Evolutionary conservation across 1,140 invertebrate species (phyloP).

Genomic region (Pseudomyrmex cubaensis): DNA sequence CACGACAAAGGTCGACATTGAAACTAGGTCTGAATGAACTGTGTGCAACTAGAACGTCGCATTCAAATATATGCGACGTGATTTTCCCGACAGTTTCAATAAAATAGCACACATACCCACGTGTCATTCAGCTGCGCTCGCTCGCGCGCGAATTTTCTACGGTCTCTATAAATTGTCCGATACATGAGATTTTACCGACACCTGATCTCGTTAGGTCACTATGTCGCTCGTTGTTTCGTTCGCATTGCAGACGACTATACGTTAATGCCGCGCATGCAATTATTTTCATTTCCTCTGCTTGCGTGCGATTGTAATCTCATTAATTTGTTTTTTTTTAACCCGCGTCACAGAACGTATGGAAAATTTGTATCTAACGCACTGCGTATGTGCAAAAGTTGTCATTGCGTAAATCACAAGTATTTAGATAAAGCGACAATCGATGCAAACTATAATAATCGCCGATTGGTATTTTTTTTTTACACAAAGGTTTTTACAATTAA

Average conservation of each 20-base stretch:
- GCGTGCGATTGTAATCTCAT: neutral
- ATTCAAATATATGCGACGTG: constrained; percentile 64
- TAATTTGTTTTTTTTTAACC: neutral
- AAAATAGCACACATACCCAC: constrained; percentile 53
- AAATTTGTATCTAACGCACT: neutral
- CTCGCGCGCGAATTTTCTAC: neutral
- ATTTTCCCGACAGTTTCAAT: constrained; percentile 65
- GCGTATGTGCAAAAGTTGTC: too few relatives aligned
- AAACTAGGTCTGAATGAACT: constrained; percentile 48
- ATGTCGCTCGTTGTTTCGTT: constrained; percentile 17
- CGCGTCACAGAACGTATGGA: neutral
- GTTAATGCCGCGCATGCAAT: neutral
- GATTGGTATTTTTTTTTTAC: neutral
- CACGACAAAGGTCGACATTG: constrained; percentile 69
- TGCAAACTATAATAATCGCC: neutral
- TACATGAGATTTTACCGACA: constrained; percentile 31
- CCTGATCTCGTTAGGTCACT: constrained; percentile 11
- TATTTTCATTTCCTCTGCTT: neutral
- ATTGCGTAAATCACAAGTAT: too few relatives aligned
- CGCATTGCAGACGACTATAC: neutral
- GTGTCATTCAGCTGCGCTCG: constrained; percentile 5
- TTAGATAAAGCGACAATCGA: neutral
- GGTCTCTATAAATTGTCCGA: neutral
- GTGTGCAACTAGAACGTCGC: constrained; percentile 31
- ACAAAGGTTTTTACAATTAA: neutral